Conservation (phyloP, 2,797 vertebrate species). For the Sciaenops ocellatus region DNA sequence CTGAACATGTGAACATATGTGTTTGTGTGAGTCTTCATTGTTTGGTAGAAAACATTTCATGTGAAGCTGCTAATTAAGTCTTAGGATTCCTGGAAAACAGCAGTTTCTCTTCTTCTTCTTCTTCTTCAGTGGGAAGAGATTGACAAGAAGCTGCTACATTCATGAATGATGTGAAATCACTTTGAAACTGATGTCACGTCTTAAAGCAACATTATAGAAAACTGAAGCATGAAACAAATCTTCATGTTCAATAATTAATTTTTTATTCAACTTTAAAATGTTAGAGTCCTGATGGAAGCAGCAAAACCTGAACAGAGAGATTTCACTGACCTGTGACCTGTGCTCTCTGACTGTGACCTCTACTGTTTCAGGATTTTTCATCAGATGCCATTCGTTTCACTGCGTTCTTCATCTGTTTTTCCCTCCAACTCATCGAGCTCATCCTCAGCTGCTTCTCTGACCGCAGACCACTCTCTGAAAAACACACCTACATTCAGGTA, state of each 20-base stretch:
- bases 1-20: neutral
- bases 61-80: neutral
- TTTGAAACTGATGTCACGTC: too few species aligned
- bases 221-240: too few species aligned
- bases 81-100: neutral
- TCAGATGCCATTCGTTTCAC: conserved; percentile 72
- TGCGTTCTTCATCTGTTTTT: conserved; percentile 81
- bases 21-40: neutral
- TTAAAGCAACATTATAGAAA: too few species aligned
- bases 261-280: too few species aligned
- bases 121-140: too few species aligned
- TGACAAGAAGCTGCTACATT: too few species aligned
- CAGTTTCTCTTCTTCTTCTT: too few species aligned
- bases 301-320: neutral
- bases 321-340: neutral
- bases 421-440: conserved; percentile 82
- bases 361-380: conserved; percentile 79
- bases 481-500: conserved; percentile 64
- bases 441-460: conserved; percentile 88
- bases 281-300: too few species aligned
- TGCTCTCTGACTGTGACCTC: neutral
- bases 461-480: conserved; percentile 73
- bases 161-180: too few species aligned
- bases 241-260: too few species aligned
- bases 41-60: conserved; percentile 13